Evolutionary conservation across 2,113 vertebrate genomes (phyloP).

Genomic region (Meleagris gallopavo): DNA sequence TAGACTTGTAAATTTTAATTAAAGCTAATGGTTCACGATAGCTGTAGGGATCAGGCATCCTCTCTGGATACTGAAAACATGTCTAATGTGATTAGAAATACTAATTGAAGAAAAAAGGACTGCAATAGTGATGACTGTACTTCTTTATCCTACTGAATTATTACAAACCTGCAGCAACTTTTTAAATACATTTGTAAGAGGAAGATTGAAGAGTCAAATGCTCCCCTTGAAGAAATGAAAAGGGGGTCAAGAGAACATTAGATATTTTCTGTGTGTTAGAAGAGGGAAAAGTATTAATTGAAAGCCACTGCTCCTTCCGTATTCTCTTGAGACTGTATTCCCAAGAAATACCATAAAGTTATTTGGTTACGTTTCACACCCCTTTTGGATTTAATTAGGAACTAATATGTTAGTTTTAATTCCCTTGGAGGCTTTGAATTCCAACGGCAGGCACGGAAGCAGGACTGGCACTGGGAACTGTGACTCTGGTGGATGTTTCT

Average conservation of each 20-base stretch:
- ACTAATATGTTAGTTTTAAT: constrained; percentile 51
- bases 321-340: constrained; percentile 46
- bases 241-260: constrained; percentile 35
- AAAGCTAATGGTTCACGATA: constrained; percentile 84
- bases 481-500: constrained; percentile 53
- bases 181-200: constrained; percentile 36
- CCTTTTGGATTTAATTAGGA: constrained; percentile 65
- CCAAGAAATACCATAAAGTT: constrained; percentile 48
- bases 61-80: constrained; percentile 81
- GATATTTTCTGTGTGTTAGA: neutral
- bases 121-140: constrained; percentile 49
- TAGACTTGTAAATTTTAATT: constrained; percentile 89
- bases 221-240: constrained; percentile 53
- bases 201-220: constrained; percentile 39
- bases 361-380: constrained; percentile 53
- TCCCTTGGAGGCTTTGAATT: constrained; percentile 57
- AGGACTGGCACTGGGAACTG: constrained; percentile 40
- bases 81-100: constrained; percentile 82
- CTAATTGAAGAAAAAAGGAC: constrained; percentile 79
- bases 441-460: neutral
- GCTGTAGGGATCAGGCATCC: constrained; percentile 82
- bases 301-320: constrained; percentile 19
- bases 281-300: neutral
- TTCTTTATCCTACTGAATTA: constrained; percentile 67
- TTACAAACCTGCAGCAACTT: constrained; percentile 63